Evolutionary conservation across 2,113 vertebrate species (phyloP), one percentile per base, ranked within the genome.

Genomic region (Cnemophilus loriae): DNA sequence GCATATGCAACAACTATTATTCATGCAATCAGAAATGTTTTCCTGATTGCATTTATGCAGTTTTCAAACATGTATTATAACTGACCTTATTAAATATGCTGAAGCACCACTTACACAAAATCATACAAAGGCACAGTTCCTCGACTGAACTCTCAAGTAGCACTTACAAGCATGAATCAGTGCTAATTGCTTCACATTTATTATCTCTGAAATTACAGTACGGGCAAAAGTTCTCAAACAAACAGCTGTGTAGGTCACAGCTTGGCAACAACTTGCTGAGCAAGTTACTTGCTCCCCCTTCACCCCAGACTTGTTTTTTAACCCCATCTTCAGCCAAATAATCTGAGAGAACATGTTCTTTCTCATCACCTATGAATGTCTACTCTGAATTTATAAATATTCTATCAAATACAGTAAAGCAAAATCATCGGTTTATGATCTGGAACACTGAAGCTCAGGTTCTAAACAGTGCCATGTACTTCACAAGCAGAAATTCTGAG

Each of bases 1-100:
- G 81, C 88, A 94, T 83, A 74, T 80, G 94, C 84, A 97, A 85
- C 91, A 97, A 96, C 97, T 97, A 95, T 97, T 98, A 96, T 97
- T 98, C 97, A 97, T 94, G 97, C 96, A 98, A 98, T 98, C 97
- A 97, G 97, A 96, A 97, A 96, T 98, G 96, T 98, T 98, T 98
- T 96, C 95, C 92, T 96, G 92, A 96, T 95, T 97, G 90, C 96
- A 96, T 96, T 97, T 96, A 97, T 33, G 91, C 87, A 97, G 97
- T 97, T 98, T 98, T 97, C 97, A 98, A 98, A 98, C 97, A 98
- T 64, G 86, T 56, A 96, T 96, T 97, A 95, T 60, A 63, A 79
- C 91, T 98, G 97, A 97, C 97, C 97, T 97, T 98, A 97, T 98
- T 97, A 98, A 96, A 96, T 96, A 95, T 95, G 84, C 94, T 94